Percentiles rank a stretch among this genome's conserved stretches.
Conservation (phyloP, 2,888 invertebrate species). For the Ochropleura leucogaster region DNA sequence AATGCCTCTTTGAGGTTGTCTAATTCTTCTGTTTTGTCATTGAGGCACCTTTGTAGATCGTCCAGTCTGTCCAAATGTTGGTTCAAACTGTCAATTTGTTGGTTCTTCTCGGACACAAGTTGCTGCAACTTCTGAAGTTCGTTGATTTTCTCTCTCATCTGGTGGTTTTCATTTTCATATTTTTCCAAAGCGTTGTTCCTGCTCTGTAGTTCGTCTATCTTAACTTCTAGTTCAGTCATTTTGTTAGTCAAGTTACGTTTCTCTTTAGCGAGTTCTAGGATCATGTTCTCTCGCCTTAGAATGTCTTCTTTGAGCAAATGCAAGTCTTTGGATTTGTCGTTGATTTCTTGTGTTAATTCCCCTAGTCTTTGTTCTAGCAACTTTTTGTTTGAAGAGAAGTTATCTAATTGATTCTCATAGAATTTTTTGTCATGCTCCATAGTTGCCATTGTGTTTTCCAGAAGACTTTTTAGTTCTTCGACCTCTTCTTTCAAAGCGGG, state of each 20-base stretch:
- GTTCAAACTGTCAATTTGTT: slow-evolving; percentile 89
- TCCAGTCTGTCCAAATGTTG: slow-evolving; percentile 87
- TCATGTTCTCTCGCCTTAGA: slow-evolving; percentile 90
- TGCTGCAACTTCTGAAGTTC: slow-evolving; percentile 89
- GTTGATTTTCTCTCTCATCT: slow-evolving; percentile 86
- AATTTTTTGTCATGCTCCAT: slow-evolving; percentile 90
- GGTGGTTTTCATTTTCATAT: slow-evolving; percentile 83
- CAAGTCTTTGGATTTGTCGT: slow-evolving; percentile 89
- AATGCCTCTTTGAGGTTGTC: slow-evolving; percentile 87
- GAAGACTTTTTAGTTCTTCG: slow-evolving; percentile 84
- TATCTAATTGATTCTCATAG: slow-evolving; percentile 90
- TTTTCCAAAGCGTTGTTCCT: slow-evolving; percentile 82
- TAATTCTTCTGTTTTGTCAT: slow-evolving; percentile 87
- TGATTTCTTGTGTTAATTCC: slow-evolving; percentile 90
- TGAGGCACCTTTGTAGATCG: slow-evolving; percentile 86
- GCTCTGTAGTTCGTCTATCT: slow-evolving; percentile 86
- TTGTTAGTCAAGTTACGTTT: slow-evolving; percentile 89
- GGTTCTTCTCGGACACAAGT: slow-evolving; percentile 89
- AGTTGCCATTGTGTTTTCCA: slow-evolving; percentile 88
- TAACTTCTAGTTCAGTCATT: slow-evolving; percentile 87
- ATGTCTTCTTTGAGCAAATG: slow-evolving; percentile 90
- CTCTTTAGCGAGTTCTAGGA: slow-evolving; percentile 90
- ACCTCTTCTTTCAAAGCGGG: slow-evolving; percentile 87
- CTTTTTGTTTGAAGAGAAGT: slow-evolving; percentile 88
- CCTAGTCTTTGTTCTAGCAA: slow-evolving; percentile 90